phyloP scores from a whole-genome alignment of 2,113 vertebrate genomes.

The Chascanopsetta lugubris region DNA sequence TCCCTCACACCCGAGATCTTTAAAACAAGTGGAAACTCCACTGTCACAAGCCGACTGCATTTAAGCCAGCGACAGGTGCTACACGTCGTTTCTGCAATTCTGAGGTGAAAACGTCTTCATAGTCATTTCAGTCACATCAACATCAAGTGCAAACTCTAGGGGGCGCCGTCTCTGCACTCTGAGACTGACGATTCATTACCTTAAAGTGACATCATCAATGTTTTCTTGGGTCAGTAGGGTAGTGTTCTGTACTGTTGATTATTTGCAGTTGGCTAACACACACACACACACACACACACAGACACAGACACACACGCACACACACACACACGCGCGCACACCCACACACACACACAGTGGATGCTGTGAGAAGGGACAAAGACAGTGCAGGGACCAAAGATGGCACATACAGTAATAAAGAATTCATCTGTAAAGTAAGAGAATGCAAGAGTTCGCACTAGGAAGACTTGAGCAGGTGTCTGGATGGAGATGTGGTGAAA shows the following conservation, averaged over 20 bases:
- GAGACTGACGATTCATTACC: background rate
- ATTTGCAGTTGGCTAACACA: slow-evolving; percentile 31
- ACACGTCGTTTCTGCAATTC: background rate
- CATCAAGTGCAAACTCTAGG: slow-evolving; percentile 35
- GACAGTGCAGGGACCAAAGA: slow-evolving; percentile 32
- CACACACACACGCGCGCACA: slow-evolving; percentile 25
- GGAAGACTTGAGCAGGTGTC: slow-evolving; percentile 66
- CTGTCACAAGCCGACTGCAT: too few species aligned
- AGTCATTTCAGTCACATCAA: slow-evolving; percentile 19
- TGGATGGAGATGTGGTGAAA: slow-evolving; percentile 20
- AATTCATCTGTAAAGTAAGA: too few species aligned
- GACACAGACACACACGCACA: background rate
- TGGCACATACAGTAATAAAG: slow-evolving; percentile 28
- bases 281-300: too few species aligned
- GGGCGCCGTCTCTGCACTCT: slow-evolving; percentile 24
- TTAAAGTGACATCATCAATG: slow-evolving; percentile 51
- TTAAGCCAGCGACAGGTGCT: too few species aligned
- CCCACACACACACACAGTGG: slow-evolving; percentile 12
- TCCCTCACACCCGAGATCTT: too few species aligned
- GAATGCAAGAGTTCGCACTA: slow-evolving; percentile 31
- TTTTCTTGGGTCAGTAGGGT: slow-evolving; percentile 13
- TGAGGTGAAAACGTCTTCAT: background rate
- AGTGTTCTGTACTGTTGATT: slow-evolving; percentile 43
- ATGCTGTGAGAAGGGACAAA: slow-evolving; percentile 30
- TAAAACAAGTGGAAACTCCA: too few species aligned